These are phyloP conservation scores for Epinephelus cyanopodus DNA, from an alignment of 2,113 vertebrate species.

Conservation along the genomic window DNA sequence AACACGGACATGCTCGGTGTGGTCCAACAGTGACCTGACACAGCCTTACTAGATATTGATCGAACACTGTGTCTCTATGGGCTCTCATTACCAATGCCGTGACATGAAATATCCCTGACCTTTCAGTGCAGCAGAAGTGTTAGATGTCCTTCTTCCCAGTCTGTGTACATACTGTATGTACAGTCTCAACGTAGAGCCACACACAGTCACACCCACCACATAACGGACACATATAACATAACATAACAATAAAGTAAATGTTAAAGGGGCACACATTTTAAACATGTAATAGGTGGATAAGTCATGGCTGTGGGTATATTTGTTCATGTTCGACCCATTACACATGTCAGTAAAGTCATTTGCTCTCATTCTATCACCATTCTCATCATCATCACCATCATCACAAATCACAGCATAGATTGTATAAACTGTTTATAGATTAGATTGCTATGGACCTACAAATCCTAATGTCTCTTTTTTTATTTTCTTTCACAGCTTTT, in stretches of 20 bases:
- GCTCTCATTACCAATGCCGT: conserved; percentile 63
- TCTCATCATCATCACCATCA: conserved; percentile 54
- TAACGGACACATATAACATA: not conserved
- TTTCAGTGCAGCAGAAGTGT: conserved; percentile 51
- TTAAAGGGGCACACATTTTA: conserved; percentile 21
- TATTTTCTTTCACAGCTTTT: conserved; percentile 81
- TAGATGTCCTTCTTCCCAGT: conserved; percentile 58
- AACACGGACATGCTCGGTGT: not conserved
- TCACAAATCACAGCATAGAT: conserved; percentile 1
- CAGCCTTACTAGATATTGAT: conserved; percentile 39
- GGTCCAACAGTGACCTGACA: not conserved
- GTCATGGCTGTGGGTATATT: conserved; percentile 14
- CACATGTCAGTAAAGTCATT: conserved; percentile 33
- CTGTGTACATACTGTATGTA: conserved; percentile 38
- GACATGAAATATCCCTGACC: conserved; percentile 77
- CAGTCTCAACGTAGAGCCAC: conserved; percentile 16
- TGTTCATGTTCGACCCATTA: conserved; percentile 34
- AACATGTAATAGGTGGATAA: conserved; percentile 2
- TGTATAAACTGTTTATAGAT: not conserved
- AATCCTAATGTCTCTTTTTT: conserved; percentile 23
- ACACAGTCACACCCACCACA: conserved; percentile 32
- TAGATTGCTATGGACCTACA: not conserved
- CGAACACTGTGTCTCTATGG: not conserved
- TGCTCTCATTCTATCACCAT: conserved; percentile 63
- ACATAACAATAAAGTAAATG: not conserved